A percentile compares a stretch with the other conserved stretches of the same genome.
Evolutionary conservation across 2,113 vertebrate species (phyloP).

Genomic region (Ascaphus truei): DNA sequence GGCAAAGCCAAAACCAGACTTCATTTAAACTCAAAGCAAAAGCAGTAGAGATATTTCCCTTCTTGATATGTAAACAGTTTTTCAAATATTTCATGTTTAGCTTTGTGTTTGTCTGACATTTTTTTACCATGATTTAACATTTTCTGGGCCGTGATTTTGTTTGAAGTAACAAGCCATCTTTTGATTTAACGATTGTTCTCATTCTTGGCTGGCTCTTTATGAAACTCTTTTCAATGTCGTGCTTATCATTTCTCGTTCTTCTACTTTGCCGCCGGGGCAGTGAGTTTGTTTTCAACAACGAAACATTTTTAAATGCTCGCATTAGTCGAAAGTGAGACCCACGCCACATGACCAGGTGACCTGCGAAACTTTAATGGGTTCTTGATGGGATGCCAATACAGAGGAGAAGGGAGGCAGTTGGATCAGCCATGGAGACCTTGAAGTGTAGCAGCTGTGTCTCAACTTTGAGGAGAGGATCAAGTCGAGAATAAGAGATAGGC

Average conservation of each 20-base stretch:
- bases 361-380: constrained; percentile 52
- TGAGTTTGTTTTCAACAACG: not conserved
- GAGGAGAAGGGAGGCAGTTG: constrained; percentile 48
- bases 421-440: constrained; percentile 68
- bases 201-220: not conserved
- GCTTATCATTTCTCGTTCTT: too few species aligned
- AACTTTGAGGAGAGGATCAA: constrained; percentile 90
- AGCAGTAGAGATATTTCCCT: not conserved
- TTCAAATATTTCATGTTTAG: not conserved
- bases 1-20: not conserved
- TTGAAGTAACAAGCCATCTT: not conserved
- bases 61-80: not conserved
- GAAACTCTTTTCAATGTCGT: not conserved
- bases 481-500: constrained; percentile 90
- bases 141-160: not conserved
- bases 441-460: constrained; percentile 90
- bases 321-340: constrained; percentile 40
- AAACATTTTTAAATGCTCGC: not conserved
- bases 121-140: not conserved
- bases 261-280: too few species aligned
- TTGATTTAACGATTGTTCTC: not conserved
- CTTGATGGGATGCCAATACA: constrained; percentile 45
- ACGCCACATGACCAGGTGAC: constrained; percentile 41
- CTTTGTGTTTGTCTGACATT: not conserved
- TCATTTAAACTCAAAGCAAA: not conserved